Evolutionary conservation across 2,888 invertebrate genomes (phyloP).

Genomic region (Platycheirus rosarum): DNA sequence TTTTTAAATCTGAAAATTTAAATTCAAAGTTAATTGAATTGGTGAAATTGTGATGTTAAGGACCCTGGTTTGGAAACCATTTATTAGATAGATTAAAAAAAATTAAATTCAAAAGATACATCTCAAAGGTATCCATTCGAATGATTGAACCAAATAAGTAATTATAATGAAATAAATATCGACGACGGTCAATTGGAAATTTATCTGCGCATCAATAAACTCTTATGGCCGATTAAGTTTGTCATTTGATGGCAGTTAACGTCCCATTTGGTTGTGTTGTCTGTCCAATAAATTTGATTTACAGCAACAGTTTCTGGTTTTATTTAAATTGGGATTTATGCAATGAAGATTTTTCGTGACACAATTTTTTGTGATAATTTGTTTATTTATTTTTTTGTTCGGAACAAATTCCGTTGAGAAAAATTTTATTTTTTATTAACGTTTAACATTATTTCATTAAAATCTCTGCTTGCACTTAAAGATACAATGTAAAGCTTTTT

Average conservation of each 20-base stretch:
- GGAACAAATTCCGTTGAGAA: too few relatives aligned
- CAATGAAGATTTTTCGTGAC: too few relatives aligned
- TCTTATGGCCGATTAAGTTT: slow-evolving; percentile 21
- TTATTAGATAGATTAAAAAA: too few relatives aligned
- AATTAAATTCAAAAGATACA: background rate
- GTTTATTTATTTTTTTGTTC: background rate
- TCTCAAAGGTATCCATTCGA: slow-evolving; percentile 6
- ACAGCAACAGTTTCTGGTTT: background rate
- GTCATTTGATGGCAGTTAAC: slow-evolving; percentile 39
- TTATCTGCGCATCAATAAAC: slow-evolving; percentile 29
- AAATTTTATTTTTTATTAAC: too few relatives aligned
- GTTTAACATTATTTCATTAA: too few relatives aligned
- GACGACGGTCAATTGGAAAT: slow-evolving; percentile 20
- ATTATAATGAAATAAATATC: slow-evolving; percentile 45
- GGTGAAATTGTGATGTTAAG: background rate
- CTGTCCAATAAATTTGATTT: slow-evolving; percentile 39
- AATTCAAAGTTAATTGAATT: background rate
- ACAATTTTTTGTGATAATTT: too few relatives aligned
- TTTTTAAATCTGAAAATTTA: background rate
- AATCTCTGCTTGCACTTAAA: too few relatives aligned
- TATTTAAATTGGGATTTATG: background rate
- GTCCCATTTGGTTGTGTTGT: slow-evolving; percentile 7
- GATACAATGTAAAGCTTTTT: too few relatives aligned
- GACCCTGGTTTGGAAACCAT: too few relatives aligned
- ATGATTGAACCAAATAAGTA: slow-evolving; percentile 32